Evolutionary conservation across 2,888 invertebrate genomes (phyloP), one percentile per base, ranked within the genome.

Genomic region (Labia minor): DNA sequence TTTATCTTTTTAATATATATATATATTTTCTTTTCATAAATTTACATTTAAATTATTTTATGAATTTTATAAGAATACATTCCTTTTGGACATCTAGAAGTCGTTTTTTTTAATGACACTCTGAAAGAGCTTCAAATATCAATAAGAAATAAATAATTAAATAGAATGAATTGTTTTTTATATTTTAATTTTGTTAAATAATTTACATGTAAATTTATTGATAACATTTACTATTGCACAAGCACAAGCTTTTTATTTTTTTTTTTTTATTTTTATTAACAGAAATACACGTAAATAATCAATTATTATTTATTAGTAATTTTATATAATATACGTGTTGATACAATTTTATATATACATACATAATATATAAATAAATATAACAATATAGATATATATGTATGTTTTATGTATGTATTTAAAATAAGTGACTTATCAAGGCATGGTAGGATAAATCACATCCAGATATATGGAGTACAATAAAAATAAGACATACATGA

Each of bases 141-240:
- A 26, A 26, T 26, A 26, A 49, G 16, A 14, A 14, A 49, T 8
- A 49, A n/a, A 16, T 49, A 16, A 33, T 49, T 49, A 4, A 14
- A 26, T 49, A 8, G 49, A 49, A 8, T 49, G 14, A 49, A 49
- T 49, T 49, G 3, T 49, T 49, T n/a, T 14, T 49, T 49, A n/a
- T 49, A 10, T 16, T 49, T 26, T 3, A 26, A 26, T 26, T 26
- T 26, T 49, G 14, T 10, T 3, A 49, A 49, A 49, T 49, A 49
- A 49, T 49, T 49, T 49, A 49, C n/a, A 49, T 49, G 49, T 49
- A 49, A 49, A 49, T 49, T 49, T 49, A 49, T 49, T 49, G 16
- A 49, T 49, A 49, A 49, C 49, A 49, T 49, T 49, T 49, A 49
- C 49, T 49, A 49, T 49, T 49, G 49, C 49, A 49, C 49, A 49